Evolutionary conservation across 2,113 vertebrate species (phyloP).

Genomic region (Tetrax tetrax): DNA sequence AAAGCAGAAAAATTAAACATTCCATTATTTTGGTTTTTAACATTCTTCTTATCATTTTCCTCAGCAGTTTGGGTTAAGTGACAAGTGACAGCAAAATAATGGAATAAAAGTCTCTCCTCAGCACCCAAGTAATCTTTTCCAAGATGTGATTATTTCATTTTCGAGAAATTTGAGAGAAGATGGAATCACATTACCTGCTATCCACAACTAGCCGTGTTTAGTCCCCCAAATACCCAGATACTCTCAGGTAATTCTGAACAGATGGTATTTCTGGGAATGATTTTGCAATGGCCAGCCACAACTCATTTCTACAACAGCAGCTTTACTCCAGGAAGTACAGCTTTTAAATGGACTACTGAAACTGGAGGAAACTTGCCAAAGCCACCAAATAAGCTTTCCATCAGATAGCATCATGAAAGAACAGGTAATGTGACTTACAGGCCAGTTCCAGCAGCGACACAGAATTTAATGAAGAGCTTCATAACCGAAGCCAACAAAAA

Average conservation of each 20-base stretch:
- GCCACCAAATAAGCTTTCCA: background rate
- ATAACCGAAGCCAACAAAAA: background rate
- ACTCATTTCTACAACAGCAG: background rate
- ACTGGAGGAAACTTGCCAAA: background rate
- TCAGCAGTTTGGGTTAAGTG: background rate
- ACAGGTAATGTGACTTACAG: background rate
- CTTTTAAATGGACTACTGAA: background rate
- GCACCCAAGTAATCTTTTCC: background rate
- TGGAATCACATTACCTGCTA: background rate
- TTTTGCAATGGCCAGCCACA: constrained; percentile 1
- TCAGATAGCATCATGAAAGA: background rate
- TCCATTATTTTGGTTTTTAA: background rate
- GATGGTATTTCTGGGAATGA: constrained; percentile 32
- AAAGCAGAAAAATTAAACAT: background rate
- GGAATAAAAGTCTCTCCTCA: background rate
- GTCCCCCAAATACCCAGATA: background rate
- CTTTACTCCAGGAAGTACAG: background rate
- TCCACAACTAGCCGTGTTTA: background rate
- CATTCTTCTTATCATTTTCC: background rate
- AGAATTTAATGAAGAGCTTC: background rate
- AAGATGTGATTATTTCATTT: background rate
- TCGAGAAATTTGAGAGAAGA: background rate
- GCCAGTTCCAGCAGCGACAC: background rate
- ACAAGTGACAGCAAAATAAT: background rate
- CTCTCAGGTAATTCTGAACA: constrained; percentile 13